phyloP scores from a whole-genome alignment of 1,140 invertebrate genomes.

The Heliconius hewitsoni region DNA sequence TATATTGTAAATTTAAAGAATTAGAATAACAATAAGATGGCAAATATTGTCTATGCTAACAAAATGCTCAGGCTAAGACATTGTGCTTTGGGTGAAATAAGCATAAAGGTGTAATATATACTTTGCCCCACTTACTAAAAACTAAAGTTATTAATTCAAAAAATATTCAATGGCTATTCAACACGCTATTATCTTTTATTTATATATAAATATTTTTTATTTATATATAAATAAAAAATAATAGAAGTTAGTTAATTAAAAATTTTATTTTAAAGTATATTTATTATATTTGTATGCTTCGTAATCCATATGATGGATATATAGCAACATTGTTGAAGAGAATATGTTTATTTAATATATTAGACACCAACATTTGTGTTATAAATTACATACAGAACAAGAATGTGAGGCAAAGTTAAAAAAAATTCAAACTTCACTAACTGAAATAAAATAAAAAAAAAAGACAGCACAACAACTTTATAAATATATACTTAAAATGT shows the following conservation, averaged over 20 bases:
- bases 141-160: too few relatives aligned
- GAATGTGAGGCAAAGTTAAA: conserved; percentile 44
- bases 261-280: background rate
- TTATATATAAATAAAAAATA: too few relatives aligned
- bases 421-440: conserved; percentile 69
- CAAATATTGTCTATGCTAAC: background rate
- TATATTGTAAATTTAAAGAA: background rate
- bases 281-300: background rate
- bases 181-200: too few relatives aligned
- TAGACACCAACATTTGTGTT: background rate
- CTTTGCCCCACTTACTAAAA: background rate
- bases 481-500: conserved; percentile 15
- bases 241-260: background rate
- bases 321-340: background rate
- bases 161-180: too few relatives aligned
- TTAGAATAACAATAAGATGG: background rate
- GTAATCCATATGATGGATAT: background rate
- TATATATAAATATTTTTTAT: too few relatives aligned
- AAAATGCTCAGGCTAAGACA: background rate
- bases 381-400: background rate
- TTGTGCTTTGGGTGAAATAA: background rate
- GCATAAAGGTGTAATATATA: background rate
- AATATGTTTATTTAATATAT: background rate
- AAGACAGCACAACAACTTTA: conserved; percentile 50
- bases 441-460: conserved; percentile 42